These are phyloP conservation scores for Malurus splendens DNA, from an alignment of 2,797 vertebrate genomes.

Conservation along the genomic window DNA sequence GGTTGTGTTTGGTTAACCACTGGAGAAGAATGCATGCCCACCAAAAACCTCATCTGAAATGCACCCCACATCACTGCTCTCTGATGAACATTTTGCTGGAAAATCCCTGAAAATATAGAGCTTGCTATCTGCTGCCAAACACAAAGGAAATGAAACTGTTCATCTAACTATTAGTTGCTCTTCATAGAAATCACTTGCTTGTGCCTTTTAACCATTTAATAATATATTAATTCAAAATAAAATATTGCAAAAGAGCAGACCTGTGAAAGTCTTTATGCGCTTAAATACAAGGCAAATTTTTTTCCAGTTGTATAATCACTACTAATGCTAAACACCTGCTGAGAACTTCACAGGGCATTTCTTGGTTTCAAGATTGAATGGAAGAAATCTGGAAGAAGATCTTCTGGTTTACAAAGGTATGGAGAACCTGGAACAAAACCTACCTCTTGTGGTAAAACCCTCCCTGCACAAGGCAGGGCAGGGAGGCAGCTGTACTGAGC, in stretches of 20 bases:
- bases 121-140: constrained; percentile 7
- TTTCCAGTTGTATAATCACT: background rate
- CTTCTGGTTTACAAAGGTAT: background rate
- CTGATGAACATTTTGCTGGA: background rate
- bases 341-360: background rate
- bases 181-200: background rate
- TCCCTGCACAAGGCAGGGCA: background rate
- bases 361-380: background rate
- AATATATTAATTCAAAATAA: constrained; percentile 15
- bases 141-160: background rate
- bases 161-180: background rate
- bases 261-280: background rate
- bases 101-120: background rate
- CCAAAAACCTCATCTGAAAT: background rate
- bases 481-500: background rate
- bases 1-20: background rate
- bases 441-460: background rate
- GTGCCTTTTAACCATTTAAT: background rate
- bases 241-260: background rate
- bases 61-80: background rate
- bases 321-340: background rate
- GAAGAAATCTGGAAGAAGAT: background rate
- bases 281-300: background rate
- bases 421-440: background rate
- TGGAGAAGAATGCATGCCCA: background rate